Evolutionary conservation across 1,140 invertebrate species (phyloP), one percentile per base, ranked within the genome.

Genomic region (Medauroidea extradentata): DNA sequence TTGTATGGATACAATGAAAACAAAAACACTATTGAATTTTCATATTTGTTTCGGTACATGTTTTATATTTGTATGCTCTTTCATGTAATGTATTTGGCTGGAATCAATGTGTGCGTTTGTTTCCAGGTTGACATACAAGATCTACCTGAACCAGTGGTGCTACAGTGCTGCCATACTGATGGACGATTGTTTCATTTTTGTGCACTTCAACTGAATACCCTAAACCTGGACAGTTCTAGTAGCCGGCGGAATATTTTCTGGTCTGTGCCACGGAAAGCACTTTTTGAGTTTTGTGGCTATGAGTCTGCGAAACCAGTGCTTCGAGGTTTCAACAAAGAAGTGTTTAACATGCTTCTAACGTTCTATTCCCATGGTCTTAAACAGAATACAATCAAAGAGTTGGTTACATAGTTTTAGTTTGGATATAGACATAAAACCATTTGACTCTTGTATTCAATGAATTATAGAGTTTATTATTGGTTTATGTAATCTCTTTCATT

Each of bases 181-280:
- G 84, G 89, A 14, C 75, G 82, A 57, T 71, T 76, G 7, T 91
- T 90, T 67, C 84, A 92, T 68, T 94, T 94, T 72, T 85, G 85
- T 9, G 81, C 91, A 38, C 84, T 90, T 61, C 91, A 95, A 74
- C 75, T 96, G n/a, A 94, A 95, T 68, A 93, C 90, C 2, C 73
- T 93, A 18, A 78, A 90, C 72, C 63, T 90, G 3, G 77, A 83
- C 69, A 76, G 78, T 2, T 69, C 53, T 24, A 74, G 81, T 27
- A 82, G 82, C n/a, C 72, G 79, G 2, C 91, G 86, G 69, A 95
- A 96, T 75, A 80, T 89, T 63, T 90, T 87, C 81, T 95, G 89
- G 80, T 79, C 83, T 57, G 81, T 82, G 44, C 80, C 82, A 19
- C 75, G 78, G 61, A 73, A 88, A 41, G 70, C 82, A 61, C 65